Evolutionary conservation across 2,888 invertebrate species (phyloP).

Genomic region (Emmelina monodactyla): DNA sequence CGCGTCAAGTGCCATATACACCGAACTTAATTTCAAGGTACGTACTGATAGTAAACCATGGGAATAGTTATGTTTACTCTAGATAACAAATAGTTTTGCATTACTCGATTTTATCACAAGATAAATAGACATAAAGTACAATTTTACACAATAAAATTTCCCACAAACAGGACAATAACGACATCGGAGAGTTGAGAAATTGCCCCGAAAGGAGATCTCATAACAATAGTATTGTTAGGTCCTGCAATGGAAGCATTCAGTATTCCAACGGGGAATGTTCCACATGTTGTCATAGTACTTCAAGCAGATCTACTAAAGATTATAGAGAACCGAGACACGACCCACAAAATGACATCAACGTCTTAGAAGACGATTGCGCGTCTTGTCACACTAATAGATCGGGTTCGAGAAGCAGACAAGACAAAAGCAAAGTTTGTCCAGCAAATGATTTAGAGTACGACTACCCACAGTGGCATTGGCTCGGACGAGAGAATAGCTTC

Average conservation of each 20-base stretch:
- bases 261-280: constrained; percentile 60
- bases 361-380: constrained; percentile 49
- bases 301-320: constrained; percentile 57
- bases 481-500: constrained; percentile 61
- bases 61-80: constrained; percentile 25
- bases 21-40: constrained; percentile 64
- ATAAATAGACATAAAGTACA: too few relatives aligned
- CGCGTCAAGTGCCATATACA: constrained; percentile 61
- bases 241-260: constrained; percentile 57
- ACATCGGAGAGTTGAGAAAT: constrained; percentile 51
- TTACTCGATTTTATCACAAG: too few relatives aligned
- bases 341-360: constrained; percentile 49
- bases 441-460: constrained; percentile 60
- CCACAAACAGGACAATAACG: constrained; percentile 46
- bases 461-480: constrained; percentile 62
- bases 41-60: constrained; percentile 41
- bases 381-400: constrained; percentile 59
- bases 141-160: constrained; percentile 21
- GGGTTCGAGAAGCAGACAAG: constrained; percentile 55
- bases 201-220: constrained; percentile 57
- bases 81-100: too few relatives aligned
- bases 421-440: constrained; percentile 59
- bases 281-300: constrained; percentile 58
- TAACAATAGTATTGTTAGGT: constrained; percentile 60
- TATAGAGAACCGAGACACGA: constrained; percentile 53